Evolutionary conservation across 2,113 vertebrate genomes (phyloP).

Genomic region (Scomber scombrus): DNA sequence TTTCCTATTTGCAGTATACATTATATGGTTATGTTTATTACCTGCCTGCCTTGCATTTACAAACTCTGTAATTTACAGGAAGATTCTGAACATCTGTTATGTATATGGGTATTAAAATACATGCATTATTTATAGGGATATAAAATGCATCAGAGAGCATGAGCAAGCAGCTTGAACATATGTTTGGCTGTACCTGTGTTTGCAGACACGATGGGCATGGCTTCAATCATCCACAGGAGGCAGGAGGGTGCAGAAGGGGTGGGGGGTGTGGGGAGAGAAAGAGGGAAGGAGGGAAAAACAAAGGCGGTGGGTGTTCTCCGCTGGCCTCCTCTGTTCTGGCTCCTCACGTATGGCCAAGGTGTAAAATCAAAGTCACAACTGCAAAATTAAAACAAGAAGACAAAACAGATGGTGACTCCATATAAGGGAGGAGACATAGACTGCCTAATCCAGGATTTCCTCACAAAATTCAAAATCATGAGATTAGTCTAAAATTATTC

Average conservation of each 20-base stretch:
- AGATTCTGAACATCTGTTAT: neutral
- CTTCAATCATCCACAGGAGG: conserved; percentile 72
- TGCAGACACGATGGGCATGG: conserved; percentile 91
- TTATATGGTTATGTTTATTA: too few relatives aligned
- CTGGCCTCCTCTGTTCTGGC: neutral
- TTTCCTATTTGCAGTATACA: too few relatives aligned
- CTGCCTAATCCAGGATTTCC: neutral
- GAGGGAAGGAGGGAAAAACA: conserved; percentile 29
- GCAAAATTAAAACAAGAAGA: neutral
- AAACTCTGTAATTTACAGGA: neutral
- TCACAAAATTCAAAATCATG: neutral
- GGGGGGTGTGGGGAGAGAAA: neutral
- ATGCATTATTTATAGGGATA: conserved; percentile 27
- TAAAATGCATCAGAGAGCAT: conserved; percentile 10
- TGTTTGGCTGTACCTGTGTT: conserved; percentile 86
- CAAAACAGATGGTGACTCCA: neutral
- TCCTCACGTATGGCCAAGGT: conserved; percentile 21
- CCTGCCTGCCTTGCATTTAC: too few relatives aligned
- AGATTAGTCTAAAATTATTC: neutral
- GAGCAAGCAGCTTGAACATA: neutral
- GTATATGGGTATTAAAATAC: neutral
- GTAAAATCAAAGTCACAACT: conserved; percentile 30
- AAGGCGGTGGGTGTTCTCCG: neutral
- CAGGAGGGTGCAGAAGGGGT: conserved; percentile 28
- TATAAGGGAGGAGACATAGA: neutral